A percentile compares a stretch with the other conserved stretches of the same genome.
Conservation (phyloP, 1,140 invertebrate genomes). For the Musca domestica region DNA sequence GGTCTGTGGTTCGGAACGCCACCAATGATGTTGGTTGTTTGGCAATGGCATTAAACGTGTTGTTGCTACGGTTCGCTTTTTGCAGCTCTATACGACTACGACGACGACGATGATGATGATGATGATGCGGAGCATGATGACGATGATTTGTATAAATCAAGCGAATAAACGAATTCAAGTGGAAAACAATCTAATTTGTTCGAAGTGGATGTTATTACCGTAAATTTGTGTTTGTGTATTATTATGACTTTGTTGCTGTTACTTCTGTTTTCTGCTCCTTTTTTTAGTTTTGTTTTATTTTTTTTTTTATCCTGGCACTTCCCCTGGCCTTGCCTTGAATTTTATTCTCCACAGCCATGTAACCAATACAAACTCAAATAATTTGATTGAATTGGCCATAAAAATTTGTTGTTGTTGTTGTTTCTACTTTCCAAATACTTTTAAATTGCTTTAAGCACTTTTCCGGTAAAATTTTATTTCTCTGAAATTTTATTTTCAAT, state of each 20-base stretch:
- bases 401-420: too few relatives aligned
- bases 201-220: slow-evolving; percentile 23
- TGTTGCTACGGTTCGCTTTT: not conserved
- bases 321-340: too few relatives aligned
- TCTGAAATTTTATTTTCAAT: too few relatives aligned
- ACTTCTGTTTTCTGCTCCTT: not conserved
- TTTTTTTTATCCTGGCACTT: not conserved
- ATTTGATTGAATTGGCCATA: not conserved
- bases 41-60: too few relatives aligned
- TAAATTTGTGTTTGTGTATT: slow-evolving; percentile 16
- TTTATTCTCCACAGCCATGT: not conserved
- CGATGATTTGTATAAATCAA: slow-evolving; percentile 27
- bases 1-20: too few relatives aligned
- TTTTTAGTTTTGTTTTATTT: slow-evolving; percentile 1
- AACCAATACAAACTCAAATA: not conserved
- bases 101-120: not conserved
- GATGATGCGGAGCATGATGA: not conserved
- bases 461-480: too few relatives aligned
- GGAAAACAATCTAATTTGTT: slow-evolving; percentile 54
- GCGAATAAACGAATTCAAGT: slow-evolving; percentile 53
- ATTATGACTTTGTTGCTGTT: slow-evolving; percentile 3
- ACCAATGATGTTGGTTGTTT: not conserved
- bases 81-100: not conserved
- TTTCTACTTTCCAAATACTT: too few relatives aligned
- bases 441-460: too few relatives aligned